Conservation (phyloP, 1,140 invertebrate genomes). For the Caenorhabditis inopinata region DNA sequence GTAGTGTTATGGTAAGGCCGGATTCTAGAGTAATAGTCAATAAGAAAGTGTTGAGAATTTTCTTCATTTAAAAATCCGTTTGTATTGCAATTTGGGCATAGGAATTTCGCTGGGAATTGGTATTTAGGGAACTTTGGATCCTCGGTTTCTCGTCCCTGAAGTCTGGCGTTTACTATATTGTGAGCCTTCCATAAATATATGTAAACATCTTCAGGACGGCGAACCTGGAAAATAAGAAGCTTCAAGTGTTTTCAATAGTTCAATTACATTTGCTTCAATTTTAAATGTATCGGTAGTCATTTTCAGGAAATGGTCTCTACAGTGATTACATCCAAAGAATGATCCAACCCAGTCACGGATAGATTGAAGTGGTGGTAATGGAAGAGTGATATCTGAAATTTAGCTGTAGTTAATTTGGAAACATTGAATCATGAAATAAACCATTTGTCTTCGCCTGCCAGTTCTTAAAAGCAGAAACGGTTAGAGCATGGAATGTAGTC, state of each 20-base stretch:
- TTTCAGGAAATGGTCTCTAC: conserved; percentile 52
- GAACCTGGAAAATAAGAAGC: conserved; percentile 37
- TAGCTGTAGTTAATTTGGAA: background rate
- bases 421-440: background rate
- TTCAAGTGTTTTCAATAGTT: too few species aligned
- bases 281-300: conserved; percentile 53
- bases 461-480: conserved; percentile 73
- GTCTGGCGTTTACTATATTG: conserved; percentile 52
- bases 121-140: conserved; percentile 53
- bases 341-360: conserved; percentile 50
- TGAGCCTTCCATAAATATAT: conserved; percentile 53
- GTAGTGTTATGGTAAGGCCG: background rate
- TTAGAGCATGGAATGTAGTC: conserved; percentile 87
- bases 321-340: conserved; percentile 54
- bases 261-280: conserved; percentile 46
- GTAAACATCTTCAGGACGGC: conserved; percentile 46
- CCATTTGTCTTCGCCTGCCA: conserved; percentile 35
- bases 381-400: conserved; percentile 42
- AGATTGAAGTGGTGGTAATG: conserved; percentile 45
- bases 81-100: conserved; percentile 45
- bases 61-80: conserved; percentile 32
- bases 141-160: conserved; percentile 52
- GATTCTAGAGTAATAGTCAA: conserved; percentile 50
- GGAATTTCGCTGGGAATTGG: conserved; percentile 53
- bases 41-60: conserved; percentile 37